Conservation (phyloP, 2,113 vertebrate species). For the Pteropus alecto region DNA sequence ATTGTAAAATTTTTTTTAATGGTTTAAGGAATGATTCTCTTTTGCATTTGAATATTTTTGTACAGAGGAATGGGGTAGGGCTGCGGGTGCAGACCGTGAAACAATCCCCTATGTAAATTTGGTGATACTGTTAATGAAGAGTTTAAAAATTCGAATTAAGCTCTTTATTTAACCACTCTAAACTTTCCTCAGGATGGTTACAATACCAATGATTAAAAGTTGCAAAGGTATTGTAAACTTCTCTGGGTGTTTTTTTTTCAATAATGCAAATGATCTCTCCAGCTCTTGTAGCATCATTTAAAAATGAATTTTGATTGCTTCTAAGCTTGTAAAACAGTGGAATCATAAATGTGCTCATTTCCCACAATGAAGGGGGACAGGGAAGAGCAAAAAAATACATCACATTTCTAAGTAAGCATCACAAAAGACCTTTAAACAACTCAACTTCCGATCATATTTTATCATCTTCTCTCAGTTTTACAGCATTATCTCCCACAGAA, state of each 20-base stretch:
- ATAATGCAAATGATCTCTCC: slow-evolving; percentile 78
- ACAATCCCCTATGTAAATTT: neutral
- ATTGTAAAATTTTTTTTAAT: neutral
- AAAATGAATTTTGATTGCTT: slow-evolving; percentile 81
- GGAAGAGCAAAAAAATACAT: slow-evolving; percentile 79
- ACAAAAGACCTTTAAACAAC: slow-evolving; percentile 90
- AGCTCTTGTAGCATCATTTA: slow-evolving; percentile 76
- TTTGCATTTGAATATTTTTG: slow-evolving; percentile 43
- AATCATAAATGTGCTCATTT: slow-evolving; percentile 81
- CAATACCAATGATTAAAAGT: slow-evolving; percentile 78
- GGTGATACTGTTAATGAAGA: slow-evolving; percentile 45
- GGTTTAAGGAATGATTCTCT: slow-evolving; percentile 27
- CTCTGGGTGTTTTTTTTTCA: slow-evolving; percentile 67
- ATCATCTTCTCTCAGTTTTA: slow-evolving; percentile 87
- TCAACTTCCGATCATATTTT: slow-evolving; percentile 86
- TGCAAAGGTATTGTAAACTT: slow-evolving; percentile 79
- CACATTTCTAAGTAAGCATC: slow-evolving; percentile 84
- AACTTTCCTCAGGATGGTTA: slow-evolving; percentile 77
- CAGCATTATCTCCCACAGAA: slow-evolving; percentile 85
- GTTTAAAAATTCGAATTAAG: slow-evolving; percentile 47
- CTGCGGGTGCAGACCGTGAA: neutral
- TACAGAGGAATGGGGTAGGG: neutral
- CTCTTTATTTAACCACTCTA: slow-evolving; percentile 58
- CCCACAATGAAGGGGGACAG: slow-evolving; percentile 74
- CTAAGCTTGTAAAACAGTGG: slow-evolving; percentile 80